Conservation (phyloP, 2,113 vertebrate species). For the Semicossyphus pulcher region DNA sequence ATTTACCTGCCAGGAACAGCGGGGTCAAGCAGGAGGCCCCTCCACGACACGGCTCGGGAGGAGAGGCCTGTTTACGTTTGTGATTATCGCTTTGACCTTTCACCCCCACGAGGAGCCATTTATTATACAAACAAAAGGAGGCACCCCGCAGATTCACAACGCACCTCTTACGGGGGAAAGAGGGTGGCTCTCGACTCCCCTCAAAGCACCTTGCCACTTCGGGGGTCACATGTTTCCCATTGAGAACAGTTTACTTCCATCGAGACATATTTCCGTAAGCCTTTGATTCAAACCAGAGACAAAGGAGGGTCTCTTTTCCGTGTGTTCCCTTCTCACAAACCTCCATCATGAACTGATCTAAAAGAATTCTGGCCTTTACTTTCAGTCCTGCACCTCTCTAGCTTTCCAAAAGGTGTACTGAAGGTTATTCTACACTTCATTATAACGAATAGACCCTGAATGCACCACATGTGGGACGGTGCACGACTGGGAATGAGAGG, state of each 20-base stretch:
- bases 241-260: slow-evolving; percentile 82
- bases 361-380: slow-evolving; percentile 40
- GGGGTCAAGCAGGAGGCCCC: slow-evolving; percentile 60
- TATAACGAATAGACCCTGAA: slow-evolving; percentile 75
- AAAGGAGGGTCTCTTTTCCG: slow-evolving; percentile 50
- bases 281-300: slow-evolving; percentile 84
- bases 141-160: slow-evolving; percentile 57
- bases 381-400: slow-evolving; percentile 20
- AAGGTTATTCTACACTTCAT: slow-evolving; percentile 79
- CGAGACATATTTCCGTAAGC: slow-evolving; percentile 81
- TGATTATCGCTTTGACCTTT: slow-evolving; percentile 82
- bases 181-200: slow-evolving; percentile 47
- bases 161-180: slow-evolving; percentile 46
- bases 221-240: slow-evolving; percentile 83
- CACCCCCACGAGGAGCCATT: slow-evolving; percentile 70
- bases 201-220: slow-evolving; percentile 64
- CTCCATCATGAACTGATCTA: slow-evolving; percentile 74
- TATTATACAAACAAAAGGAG: slow-evolving; percentile 77
- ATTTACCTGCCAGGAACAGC: slow-evolving; percentile 68
- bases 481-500: slow-evolving; percentile 59
- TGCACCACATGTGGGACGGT: slow-evolving; percentile 66
- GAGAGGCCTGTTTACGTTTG: slow-evolving; percentile 75
- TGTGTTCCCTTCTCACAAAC: slow-evolving; percentile 37
- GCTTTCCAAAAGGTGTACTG: slow-evolving; percentile 64
- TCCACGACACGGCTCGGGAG: slow-evolving; percentile 46